A percentile compares a stretch with the other conserved stretches of the same genome.
Evolutionary conservation across 2,888 invertebrate genomes (phyloP).

Genomic region (Hirtodrosophila confusa): DNA sequence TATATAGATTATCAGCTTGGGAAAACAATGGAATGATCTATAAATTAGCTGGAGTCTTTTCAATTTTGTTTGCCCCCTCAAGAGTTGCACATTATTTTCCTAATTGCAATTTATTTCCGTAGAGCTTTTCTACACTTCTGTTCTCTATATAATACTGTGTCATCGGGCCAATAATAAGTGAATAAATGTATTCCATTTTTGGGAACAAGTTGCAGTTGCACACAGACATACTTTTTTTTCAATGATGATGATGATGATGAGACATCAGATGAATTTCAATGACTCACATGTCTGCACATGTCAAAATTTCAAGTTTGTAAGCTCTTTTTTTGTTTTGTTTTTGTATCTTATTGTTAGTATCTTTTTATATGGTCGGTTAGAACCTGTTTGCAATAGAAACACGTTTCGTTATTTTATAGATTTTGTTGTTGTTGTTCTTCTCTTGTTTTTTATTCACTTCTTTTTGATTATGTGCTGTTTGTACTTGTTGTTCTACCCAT

Average conservation of each 20-base stretch:
- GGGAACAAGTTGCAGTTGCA: slow-evolving; percentile 7
- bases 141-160: slow-evolving; percentile 4
- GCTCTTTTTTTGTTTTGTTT: slow-evolving; percentile 11
- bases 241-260: slow-evolving; percentile 11
- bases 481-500: slow-evolving; percentile 20
- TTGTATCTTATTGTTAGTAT: slow-evolving; percentile 3
- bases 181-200: background rate
- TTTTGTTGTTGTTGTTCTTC: background rate
- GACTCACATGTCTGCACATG: slow-evolving; percentile 46
- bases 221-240: background rate
- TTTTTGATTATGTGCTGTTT: slow-evolving; percentile 18
- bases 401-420: slow-evolving; percentile 51
- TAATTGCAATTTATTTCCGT: slow-evolving; percentile 20
- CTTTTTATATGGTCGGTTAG: slow-evolving; percentile 19
- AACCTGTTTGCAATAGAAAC: slow-evolving; percentile 65
- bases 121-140: background rate
- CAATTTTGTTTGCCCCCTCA: no score
- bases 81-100: background rate
- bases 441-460: slow-evolving; percentile 1
- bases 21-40: no score
- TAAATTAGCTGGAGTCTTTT: no score
- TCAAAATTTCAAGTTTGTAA: slow-evolving; percentile 13
- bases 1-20: no score
- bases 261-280: slow-evolving; percentile 35
- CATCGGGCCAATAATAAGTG: slow-evolving; percentile 8